A percentile compares a stretch with the other conserved stretches of the same genome.
Conservation (phyloP, 2,888 invertebrate species). For the Uloborus plumipes region DNA sequence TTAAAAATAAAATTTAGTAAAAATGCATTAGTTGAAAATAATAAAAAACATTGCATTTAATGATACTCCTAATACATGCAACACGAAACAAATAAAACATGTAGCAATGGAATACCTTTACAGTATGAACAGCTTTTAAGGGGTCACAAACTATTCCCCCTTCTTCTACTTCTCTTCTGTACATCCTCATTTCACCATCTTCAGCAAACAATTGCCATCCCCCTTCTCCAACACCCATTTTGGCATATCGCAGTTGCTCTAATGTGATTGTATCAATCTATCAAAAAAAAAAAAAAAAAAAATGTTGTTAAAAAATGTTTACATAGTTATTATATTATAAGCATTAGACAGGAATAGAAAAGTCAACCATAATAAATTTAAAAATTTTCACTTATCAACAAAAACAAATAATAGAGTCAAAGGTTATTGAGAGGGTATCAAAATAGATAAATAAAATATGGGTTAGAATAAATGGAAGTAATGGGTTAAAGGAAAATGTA, state of each 20-base stretch:
- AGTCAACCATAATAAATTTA: too few species aligned
- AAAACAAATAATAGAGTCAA: too few species aligned
- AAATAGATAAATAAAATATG: too few species aligned
- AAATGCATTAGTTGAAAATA: too few species aligned
- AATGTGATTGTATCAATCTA: conserved; percentile 89
- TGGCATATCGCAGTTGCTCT: conserved; percentile 91
- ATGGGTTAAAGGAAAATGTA: too few species aligned
- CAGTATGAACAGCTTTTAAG: conserved; percentile 96
- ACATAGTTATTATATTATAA: background rate
- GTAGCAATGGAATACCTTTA: conserved; percentile 76
- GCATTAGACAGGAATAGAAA: background rate
- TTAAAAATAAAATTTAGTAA: too few species aligned
- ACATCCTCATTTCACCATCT: conserved; percentile 99
- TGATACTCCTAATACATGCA: too few species aligned
- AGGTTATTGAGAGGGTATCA: too few species aligned
- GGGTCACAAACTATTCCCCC: conserved; percentile 98
- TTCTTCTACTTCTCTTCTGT: conserved; percentile 92
- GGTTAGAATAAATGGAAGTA: too few species aligned
- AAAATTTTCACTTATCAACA: too few species aligned
- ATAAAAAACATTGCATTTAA: too few species aligned
- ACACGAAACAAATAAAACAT: too few species aligned
- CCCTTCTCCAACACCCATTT: conserved; percentile 79
- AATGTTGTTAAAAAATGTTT: background rate
- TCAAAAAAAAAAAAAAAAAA: conserved; percentile 41
- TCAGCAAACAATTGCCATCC: conserved; percentile 98